Base-by-base conservation (phyloP, 2,888 invertebrate genomes). In the Anticlea derivata region DNA sequence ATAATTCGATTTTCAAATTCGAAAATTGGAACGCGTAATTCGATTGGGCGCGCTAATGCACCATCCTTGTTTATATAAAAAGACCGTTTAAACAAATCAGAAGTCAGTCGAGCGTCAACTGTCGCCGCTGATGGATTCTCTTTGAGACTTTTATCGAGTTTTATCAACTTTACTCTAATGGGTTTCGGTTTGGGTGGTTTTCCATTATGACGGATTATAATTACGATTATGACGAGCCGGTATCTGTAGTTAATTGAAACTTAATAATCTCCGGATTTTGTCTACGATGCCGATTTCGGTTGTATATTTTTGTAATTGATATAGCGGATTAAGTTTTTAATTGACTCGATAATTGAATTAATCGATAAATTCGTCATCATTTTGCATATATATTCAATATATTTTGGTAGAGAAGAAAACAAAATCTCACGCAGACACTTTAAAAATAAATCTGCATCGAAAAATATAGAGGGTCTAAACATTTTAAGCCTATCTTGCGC, bases 1-100 rank as follows among this genome's bases (percentile, higher is more conserved):
- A 70, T 78, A 75, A 84, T 82, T 82, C 78, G 73, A 83, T 83
- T 83, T 84, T 79, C 74, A 75, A 84, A 83, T 82, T 73, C 75
- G 73, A 77, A 82, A 84, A 81, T 82, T 73, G 66, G 75, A 80
- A 76, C 75, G 73, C 66, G 70, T 83, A 81, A 86, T 81, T 83
- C 80, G 70, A 84, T 85, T 83, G 80, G 70, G 68, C 63, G 65
- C 69, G 77, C 75, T 85, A 86, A 86, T 86, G 86, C 84, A 67
- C 69, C 73, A 80, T 73, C 70, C 83, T 75, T 86, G 86, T 86
- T 74, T 70, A 66, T 77, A 75, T 77, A 82, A 83, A 86, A 79
- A 70, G 80, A 68, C 73, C 75, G 83, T 79, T 80, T 74, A 74
- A 76, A 78, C 73, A 76, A 77, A 82, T 83, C 75, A 76, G 73